phyloP scores from a whole-genome alignment of 2,888 invertebrate genomes.

The Strigamia crassipes region DNA sequence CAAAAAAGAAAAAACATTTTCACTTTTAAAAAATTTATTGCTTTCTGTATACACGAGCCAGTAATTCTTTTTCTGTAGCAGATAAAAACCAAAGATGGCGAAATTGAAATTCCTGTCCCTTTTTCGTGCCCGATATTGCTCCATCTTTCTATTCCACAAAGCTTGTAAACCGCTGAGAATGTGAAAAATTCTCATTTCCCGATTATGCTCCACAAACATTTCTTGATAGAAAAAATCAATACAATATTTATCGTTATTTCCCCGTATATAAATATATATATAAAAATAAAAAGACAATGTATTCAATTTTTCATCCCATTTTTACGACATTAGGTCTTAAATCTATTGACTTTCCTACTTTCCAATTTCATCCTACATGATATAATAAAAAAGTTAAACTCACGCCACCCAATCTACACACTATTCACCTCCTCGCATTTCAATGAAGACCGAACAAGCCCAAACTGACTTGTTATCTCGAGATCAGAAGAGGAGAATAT shows the following conservation, averaged over 20 bases:
- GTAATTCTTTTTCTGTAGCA: background rate
- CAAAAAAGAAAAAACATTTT: background rate
- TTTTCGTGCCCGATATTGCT: background rate
- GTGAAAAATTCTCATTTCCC: conserved; percentile 11
- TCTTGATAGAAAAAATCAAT: background rate
- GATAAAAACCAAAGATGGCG: background rate
- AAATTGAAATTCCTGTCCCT: conserved; percentile 1
- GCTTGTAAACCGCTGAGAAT: conserved; percentile 16
- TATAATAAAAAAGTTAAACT: conserved; percentile 17
- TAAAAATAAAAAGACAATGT: background rate
- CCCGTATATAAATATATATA: background rate
- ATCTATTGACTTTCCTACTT: conserved; percentile 8
- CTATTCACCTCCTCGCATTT: background rate
- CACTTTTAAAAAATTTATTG: background rate
- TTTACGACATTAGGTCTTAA: background rate
- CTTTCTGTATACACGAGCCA: background rate
- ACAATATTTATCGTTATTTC: background rate
- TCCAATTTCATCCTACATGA: background rate
- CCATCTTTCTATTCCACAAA: background rate
- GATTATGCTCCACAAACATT: conserved; percentile 10
- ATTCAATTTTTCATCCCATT: background rate
- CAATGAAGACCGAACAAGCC: background rate
- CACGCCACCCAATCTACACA: background rate
- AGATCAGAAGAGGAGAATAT: conserved; percentile 8
- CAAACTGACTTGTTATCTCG: conserved; percentile 20